Evolutionary conservation across 2,113 vertebrate genomes (phyloP).

Genomic region (Labeo rohita): DNA sequence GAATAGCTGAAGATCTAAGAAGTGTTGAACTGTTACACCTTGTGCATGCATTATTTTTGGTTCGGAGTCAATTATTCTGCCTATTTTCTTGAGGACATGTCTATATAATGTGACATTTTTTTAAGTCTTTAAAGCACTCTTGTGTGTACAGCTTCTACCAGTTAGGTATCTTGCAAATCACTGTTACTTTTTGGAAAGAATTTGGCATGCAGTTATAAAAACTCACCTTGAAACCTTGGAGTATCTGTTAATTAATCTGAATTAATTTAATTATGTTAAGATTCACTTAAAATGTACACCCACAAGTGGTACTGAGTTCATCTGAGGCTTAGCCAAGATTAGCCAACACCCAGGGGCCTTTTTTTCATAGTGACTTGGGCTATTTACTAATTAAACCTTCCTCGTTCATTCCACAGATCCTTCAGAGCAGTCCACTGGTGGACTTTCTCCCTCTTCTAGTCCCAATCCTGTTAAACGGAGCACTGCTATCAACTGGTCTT

Average conservation of each 20-base stretch:
- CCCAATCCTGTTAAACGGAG: constrained; percentile 91
- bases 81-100: no score
- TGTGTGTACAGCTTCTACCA: neutral
- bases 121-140: neutral
- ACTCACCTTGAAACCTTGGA: neutral
- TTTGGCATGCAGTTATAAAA: neutral
- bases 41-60: neutral
- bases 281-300: neutral
- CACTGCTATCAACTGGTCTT: constrained; percentile 92
- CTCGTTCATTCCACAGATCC: constrained; percentile 65
- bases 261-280: no score
- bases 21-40: neutral
- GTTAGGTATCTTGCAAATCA: neutral
- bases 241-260: neutral
- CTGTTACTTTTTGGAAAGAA: neutral
- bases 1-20: neutral
- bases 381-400: constrained; percentile 39
- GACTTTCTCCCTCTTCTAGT: constrained; percentile 87
- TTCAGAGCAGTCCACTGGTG: constrained; percentile 64
- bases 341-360: neutral
- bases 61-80: neutral
- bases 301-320: neutral
- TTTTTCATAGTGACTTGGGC: neutral
- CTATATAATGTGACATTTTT: neutral
- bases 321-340: neutral